Evolutionary conservation across 2,888 invertebrate genomes (phyloP), one percentile per base, ranked within the genome.

Genomic region (Diachrysia chrysitis): DNA sequence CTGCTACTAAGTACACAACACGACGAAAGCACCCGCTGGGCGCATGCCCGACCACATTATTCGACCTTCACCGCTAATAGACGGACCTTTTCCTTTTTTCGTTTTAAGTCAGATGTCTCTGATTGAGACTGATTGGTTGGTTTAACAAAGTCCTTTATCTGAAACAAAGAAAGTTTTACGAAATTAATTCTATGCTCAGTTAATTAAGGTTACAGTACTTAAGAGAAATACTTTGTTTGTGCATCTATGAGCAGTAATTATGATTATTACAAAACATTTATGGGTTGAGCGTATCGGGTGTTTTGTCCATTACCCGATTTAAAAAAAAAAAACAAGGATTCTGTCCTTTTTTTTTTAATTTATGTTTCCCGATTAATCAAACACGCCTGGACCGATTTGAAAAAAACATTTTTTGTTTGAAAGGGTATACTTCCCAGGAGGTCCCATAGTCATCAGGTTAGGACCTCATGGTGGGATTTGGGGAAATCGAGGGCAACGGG

Each of bases 31-130:
- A 85, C 89, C 85, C 89, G 81, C 84, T 86, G 92, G 93, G 91
- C 91, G 85, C 90, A 84, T 88, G 91, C 92, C 93, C 91, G 88
- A 89, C 93, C 92, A 90, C 94, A 95, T 94, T 93, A 93, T 94
- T 91, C 79, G 76, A 85, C 74, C 85, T 84, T 79, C 78, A 74
- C 76, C 74, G 78, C 69, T 83, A 73, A 76, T 76, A 69, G 72
- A 78, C 73, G 65, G 60, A 71, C 76, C 76, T 79, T 78, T 76
- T 78, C 71, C 72, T 83, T 83, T n/a, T 83, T 87, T 58, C 73
- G 81, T 78, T 81, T 86, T 81, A 82, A 79, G 71, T 83, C 84
- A 84, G 78, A 78, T 72, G 37, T 69, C 58, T 69, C 60, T 51
- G 56, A 51, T 58, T 63, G 58, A 63, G 35, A 64, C 66, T 58